Base-by-base conservation (phyloP, 2,888 invertebrate species). In the Aquatica leii region DNA sequence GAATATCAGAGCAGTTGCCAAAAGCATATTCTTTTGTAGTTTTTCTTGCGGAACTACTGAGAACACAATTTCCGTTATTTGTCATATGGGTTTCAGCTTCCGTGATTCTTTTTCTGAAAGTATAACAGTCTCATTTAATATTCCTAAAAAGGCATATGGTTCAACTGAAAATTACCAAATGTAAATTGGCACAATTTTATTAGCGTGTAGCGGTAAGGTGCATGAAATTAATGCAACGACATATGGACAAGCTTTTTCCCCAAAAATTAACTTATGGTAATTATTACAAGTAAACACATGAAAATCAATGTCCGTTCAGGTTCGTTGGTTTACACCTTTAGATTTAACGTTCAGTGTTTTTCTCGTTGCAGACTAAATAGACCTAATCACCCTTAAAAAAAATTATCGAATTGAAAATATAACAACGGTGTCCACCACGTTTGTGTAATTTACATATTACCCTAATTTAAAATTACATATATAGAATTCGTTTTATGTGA, bases 61-160 rank as follows among this genome's bases (percentile, higher is more conserved):
- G 18, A 17, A n/a, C 12, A 17, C 24, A 52, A 54, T 60, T 57
- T 60, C 66, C 66, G 66, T 66, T 66, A 64, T 49, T 57, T 62
- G 52, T 54, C 50, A 51, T 50, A 21, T 43, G 6, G 24, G 24
- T 24, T 24, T 24, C 17, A 52, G 49, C 49, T 31, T 31, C 31
- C 49, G 49, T 24, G 24, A 24, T 24, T 24, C 24, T 24, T 24
- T 24, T 24, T 4, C 24, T 2, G 2, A 24, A 4, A 24, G 24
- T 24, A n/a, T 24, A 24, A 2, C 2, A 24, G 6, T 4, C 24
- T 24, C 49, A 31, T 55, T 68, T 65, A 64, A 59, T 61, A 69
- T 69, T 69, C 68, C 57, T 58, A 52, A 31, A 49, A 64, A 17
- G 18, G 61, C 71, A 71, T 71, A 70, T 71, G 71, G 68, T 66